Base-by-base conservation (phyloP, 2,797 vertebrate species). In the Morelia viridis region DNA sequence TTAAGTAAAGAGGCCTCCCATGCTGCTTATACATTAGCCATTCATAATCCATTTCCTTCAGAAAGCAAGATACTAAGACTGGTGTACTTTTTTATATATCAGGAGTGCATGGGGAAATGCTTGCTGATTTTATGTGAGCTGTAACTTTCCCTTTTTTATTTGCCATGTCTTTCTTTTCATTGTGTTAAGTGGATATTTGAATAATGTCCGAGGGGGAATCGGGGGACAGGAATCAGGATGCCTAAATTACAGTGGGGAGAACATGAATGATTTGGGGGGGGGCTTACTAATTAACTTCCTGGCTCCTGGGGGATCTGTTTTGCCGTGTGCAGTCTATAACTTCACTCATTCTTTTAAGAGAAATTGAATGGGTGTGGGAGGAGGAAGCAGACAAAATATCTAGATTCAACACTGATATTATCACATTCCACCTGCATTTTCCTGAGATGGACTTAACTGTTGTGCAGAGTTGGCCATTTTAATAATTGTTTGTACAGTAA, bases 401-500 rank as follows among this genome's bases (percentile, higher is more conserved):
- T 41, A 56, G 57, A 53, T 46, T 53, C 68, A n/a, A 15, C 50
- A 28, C 41, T 58, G 58, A 87, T 90, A 53, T 62, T 83, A 62
- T 90, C 68, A 87, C 12, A 31, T 57, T 50, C 65, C 4, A 31
- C 31, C 71, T 80, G 56, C 56, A n/a, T 46, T 35, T 85, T 53
- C 57, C 56, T 57, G 10, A 85, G 56, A 62, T 46, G 35, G 57
- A 41, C 24, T 83, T 41, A 90, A 65, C 85, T 88, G 41, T n/a
- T 90, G 89, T 90, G 58, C 58, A 57, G 15, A 71, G 60, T 58
- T 88, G 92, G 60, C 84, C 80, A 71, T 88, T 89, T 91, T 88
- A 92, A 92, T 92, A 68, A 24, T 28, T 90, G 85, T 92, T 92
- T 90, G 89, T 56, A 84, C 92, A 90, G 92, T 87, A 90, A 92